These are phyloP conservation scores for Dasypolia templi DNA, from an alignment of 2,888 invertebrate species.

Conservation along the genomic window DNA sequence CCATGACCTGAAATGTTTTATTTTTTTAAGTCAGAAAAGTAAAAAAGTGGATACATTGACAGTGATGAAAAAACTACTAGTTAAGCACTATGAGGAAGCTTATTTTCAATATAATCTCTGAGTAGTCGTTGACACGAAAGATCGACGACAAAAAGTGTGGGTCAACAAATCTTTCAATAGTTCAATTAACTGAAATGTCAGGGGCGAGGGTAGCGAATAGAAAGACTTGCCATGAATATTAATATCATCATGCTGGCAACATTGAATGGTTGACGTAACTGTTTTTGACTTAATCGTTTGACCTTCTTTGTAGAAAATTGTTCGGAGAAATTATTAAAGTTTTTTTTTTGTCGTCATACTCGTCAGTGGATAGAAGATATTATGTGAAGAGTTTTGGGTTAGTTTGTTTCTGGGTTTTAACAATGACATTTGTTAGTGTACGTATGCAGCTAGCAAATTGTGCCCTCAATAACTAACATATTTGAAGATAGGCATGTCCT, in stretches of 20 bases:
- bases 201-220: background rate
- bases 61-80: background rate
- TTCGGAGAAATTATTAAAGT: background rate
- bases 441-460: background rate
- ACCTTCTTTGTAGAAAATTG: conserved; percentile 25
- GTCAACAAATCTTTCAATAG: conserved; percentile 6
- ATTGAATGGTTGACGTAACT: conserved; percentile 22
- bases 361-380: background rate
- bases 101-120: background rate
- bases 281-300: conserved; percentile 16
- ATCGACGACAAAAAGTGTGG: background rate
- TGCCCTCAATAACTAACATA: too few species aligned
- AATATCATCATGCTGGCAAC: conserved; percentile 1
- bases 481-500: background rate
- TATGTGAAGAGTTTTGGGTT: background rate
- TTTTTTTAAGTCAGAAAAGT: background rate
- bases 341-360: background rate
- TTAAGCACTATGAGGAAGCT: background rate
- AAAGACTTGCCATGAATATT: conserved; percentile 40
- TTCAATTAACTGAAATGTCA: conserved; percentile 19
- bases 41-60: background rate
- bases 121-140: background rate
- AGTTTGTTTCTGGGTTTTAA: background rate
- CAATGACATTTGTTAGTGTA: background rate
- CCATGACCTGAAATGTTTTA: too few species aligned